Base-by-base conservation (phyloP, 2,113 vertebrate species). In the Forbesichthys agassizii region DNA sequence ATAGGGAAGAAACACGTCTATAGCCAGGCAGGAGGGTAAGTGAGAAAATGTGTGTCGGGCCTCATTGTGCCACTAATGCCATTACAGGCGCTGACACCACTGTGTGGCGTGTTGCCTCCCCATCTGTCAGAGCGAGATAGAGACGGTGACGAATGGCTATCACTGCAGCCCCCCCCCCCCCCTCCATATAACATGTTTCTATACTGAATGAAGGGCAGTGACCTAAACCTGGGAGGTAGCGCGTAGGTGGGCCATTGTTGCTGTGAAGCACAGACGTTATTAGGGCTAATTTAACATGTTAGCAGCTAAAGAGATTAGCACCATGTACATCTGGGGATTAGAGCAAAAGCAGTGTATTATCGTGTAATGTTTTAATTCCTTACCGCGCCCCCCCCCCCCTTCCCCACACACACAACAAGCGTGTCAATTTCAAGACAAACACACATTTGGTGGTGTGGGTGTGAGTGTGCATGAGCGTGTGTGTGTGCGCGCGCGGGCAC, bases 41-140 rank as follows among this genome's bases (percentile, higher is more conserved):
- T 59, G 77, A 78, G 66, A 77, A 85, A 89, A 81, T 69, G 66
- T 86, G 79, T 81, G 84, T 78, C 82, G 81, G 74, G 80, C 83
- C 83, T 90, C 88, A 88, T 93, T 92, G 90, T 91, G 86, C 79
- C 87, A 85, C 84, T 92, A 91, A 92, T 90, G 89, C 91, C 91
- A 93, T 92, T 92, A 92, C 68, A 90, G 87, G 77, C 84, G 85
- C 75, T 86, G 89, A 87, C 79, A 91, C 89, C 78, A 89, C 86
- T 89, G 71, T 81, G 89, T 86, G 87, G 84, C 81, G 84, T 61
- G 58, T 74, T 56, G 66, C 84, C 85, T 87, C 75, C 79, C 75
- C 81, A 87, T 89, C 90, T 92, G 90, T 90, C 90, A 86, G 69
- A 75, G 78, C 51, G 75, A 92, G 90, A 91, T 91, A 91, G 85